Conservation (phyloP, 2,797 vertebrate genomes). For the Dallia pectoralis region DNA sequence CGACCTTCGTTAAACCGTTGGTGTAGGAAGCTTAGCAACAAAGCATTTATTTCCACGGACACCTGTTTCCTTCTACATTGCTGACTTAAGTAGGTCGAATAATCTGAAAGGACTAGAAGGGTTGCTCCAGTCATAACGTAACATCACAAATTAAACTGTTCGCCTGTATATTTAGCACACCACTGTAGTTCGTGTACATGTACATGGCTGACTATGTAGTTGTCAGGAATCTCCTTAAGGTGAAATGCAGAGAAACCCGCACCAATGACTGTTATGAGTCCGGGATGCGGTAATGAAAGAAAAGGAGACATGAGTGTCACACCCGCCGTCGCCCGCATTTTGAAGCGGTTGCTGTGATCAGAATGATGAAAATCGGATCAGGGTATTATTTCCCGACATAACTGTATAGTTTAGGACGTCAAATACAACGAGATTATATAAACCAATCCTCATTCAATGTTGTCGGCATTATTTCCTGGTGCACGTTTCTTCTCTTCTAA, state of each 20-base stretch:
- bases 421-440: slow-evolving; percentile 60
- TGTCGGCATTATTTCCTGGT: slow-evolving; percentile 20
- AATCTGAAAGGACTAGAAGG: neutral
- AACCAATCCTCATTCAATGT: slow-evolving; percentile 52
- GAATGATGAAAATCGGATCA: too few species aligned
- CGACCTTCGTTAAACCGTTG: neutral
- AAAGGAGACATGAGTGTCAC: too few species aligned
- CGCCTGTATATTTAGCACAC: neutral
- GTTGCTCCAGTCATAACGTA: neutral
- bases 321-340: too few species aligned
- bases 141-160: neutral
- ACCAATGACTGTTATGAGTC: too few species aligned
- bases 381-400: too few species aligned
- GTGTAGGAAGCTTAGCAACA: too few species aligned
- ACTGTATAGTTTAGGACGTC: slow-evolving; percentile 18
- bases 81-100: neutral
- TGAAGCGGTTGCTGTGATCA: too few species aligned
- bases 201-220: slow-evolving; percentile 26
- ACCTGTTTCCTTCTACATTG: neutral
- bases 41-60: neutral
- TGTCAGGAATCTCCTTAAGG: too few species aligned
- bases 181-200: slow-evolving; percentile 23
- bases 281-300: too few species aligned
- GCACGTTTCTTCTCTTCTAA: neutral
- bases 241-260: too few species aligned